Conservation (phyloP, 2,888 invertebrate genomes). For the Phalera bucephala region DNA sequence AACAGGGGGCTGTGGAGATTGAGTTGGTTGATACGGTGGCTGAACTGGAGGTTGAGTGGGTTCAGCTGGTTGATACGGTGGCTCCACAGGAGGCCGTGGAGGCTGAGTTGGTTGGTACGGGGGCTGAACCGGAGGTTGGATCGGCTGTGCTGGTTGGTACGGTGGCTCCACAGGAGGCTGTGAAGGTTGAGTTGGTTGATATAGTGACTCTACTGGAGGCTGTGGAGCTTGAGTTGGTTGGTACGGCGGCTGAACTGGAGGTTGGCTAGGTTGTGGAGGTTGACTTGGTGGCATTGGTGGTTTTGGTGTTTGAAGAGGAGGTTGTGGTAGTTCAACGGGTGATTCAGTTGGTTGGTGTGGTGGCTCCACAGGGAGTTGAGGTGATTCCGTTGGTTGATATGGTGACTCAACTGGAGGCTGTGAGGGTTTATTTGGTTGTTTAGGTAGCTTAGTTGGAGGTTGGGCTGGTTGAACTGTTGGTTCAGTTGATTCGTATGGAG, state of each 20-base stretch:
- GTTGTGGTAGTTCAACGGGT: neutral
- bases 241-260: neutral
- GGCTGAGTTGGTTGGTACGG: too few species aligned
- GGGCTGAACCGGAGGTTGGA: neutral
- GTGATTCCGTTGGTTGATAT: too few species aligned
- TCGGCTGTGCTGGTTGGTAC: neutral
- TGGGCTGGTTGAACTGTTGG: neutral
- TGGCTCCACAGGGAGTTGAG: neutral
- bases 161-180: neutral
- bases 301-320: neutral
- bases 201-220: neutral
- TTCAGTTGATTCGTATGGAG: neutral
- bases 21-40: too few species aligned
- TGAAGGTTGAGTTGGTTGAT: neutral
- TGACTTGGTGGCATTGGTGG: neutral
- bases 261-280: neutral
- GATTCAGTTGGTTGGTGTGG: neutral
- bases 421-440: neutral
- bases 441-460: neutral
- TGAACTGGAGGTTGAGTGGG: too few species aligned
- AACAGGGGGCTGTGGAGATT: too few species aligned
- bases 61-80: neutral
- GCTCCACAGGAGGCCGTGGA: too few species aligned
- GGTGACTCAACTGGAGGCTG: neutral
- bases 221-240: neutral